A percentile compares a stretch with the other conserved stretches of the same genome.
These are phyloP conservation scores for Lithophane ornitopus DNA, from an alignment of 2,888 invertebrate genomes.

Conservation along the genomic window DNA sequence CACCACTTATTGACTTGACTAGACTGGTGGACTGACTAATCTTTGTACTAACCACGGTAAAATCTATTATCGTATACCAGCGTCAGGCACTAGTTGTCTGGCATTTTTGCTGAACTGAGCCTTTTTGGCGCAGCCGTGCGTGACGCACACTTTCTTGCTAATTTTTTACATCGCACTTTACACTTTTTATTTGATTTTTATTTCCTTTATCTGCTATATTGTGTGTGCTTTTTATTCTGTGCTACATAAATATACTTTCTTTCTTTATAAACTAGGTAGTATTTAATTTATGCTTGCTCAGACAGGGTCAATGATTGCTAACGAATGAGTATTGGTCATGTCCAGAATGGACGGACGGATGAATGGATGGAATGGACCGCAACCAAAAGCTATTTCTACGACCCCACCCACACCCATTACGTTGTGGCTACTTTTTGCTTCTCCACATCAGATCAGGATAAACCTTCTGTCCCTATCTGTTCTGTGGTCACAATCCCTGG, in stretches of 20 bases:
- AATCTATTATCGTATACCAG: not conserved
- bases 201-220: too few species aligned
- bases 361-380: not conserved
- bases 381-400: not conserved
- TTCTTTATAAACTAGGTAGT: not conserved
- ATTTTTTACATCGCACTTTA: too few species aligned
- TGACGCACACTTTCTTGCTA: too few species aligned
- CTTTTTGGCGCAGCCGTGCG: too few species aligned
- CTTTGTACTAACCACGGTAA: not conserved
- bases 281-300: not conserved
- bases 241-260: too few species aligned
- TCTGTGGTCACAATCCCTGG: constrained; percentile 37
- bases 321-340: not conserved
- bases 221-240: too few species aligned
- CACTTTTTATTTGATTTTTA: too few species aligned
- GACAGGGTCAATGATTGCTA: not conserved
- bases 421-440: not conserved
- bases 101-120: too few species aligned
- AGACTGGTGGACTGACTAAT: not conserved
- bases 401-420: not conserved
- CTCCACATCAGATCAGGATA: not conserved
- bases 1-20: not conserved
- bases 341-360: not conserved
- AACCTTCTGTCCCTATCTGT: constrained; percentile 17
- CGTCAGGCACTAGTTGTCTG: too few species aligned